phyloP scores from a whole-genome alignment of 2,797 vertebrate species.

The Rallus crepitans region DNA sequence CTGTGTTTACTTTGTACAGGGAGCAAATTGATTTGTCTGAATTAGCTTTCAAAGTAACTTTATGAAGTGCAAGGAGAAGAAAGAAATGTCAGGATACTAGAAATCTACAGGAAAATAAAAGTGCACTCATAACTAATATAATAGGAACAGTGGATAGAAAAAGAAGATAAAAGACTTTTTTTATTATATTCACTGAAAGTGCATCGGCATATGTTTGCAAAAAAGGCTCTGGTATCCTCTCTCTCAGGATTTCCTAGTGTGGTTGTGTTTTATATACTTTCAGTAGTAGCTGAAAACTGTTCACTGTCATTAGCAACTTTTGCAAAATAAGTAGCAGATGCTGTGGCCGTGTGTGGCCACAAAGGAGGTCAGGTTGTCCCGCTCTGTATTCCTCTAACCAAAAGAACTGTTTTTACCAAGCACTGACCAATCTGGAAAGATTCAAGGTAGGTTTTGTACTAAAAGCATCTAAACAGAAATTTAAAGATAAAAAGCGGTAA shows the following conservation, averaged over 20 bases:
- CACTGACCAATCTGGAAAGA: not conserved
- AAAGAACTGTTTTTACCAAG: not conserved
- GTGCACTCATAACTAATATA: not conserved
- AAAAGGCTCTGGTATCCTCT: not conserved
- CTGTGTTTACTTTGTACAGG: not conserved
- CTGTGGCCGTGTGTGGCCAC: slow-evolving; percentile 50
- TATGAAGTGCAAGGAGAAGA: not conserved
- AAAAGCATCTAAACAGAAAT: not conserved
- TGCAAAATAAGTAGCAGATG: slow-evolving; percentile 79
- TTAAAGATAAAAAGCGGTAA: not conserved
- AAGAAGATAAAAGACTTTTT: not conserved
- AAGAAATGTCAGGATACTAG: slow-evolving; percentile 39
- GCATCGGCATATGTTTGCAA: not conserved
- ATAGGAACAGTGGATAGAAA: not conserved
- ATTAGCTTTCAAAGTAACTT: slow-evolving; percentile 17
- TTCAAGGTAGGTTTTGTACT: not conserved
- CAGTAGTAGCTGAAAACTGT: slow-evolving; percentile 47
- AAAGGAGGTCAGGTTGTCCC: not conserved
- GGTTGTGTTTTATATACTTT: slow-evolving; percentile 26
- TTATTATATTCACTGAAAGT: not conserved
- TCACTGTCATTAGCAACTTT: slow-evolving; percentile 68
- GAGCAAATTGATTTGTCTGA: not conserved
- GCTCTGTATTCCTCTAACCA: not conserved
- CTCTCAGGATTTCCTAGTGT: slow-evolving; percentile 2
- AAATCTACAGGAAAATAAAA: slow-evolving; percentile 34